Evolutionary conservation across 2,113 vertebrate species (phyloP), one percentile per base, ranked within the genome.

Genomic region (Acrocephalus kingi): DNA sequence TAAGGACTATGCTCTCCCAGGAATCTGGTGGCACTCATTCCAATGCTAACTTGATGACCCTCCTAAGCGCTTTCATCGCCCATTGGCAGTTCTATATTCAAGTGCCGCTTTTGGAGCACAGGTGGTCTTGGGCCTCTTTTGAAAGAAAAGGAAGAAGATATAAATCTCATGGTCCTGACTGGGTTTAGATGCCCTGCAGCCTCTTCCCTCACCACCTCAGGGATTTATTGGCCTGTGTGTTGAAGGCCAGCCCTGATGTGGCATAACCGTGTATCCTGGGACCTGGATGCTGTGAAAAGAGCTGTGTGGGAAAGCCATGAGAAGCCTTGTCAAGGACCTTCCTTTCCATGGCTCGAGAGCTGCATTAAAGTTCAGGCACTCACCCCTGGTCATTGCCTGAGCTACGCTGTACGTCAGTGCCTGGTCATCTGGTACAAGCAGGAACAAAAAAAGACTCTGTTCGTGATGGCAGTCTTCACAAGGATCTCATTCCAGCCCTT

Each of bases 391-490:
- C 0, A 0, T 37, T 85, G 43, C 23, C 51, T 41, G 72, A 83
- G 37, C 43, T 63, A 5, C 0, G 2, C 9, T 39, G 21, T 62
- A 23, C 0, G 0, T 35, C 62, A 63, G 21, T 59, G 33, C n/a
- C 31, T 49, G 66, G 14, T 39, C 43, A 30, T 10, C 33, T 11
- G 51, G 55, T 56, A 20, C 21, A 30, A 45, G 74, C 51, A 79
- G 43, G 25, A 75, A 6, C 51, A 35, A 52, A 63, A 58, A 7
- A 31, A 46, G 43, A 22, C 7, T 17, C 31, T 49, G 15, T 17
- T 62, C 0, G 1, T 2, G 15, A 58, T 5, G 35, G 16, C 62
- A 67, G 8, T 6, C 43, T n/a, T 20, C 62, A 51, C 35, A n/a
- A 51, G 33, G 10, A 68, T 28, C 39, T 23, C 28, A 4, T 14